Evolutionary conservation across 2,797 vertebrate genomes (phyloP).

Genomic region (Phataginus tricuspis): DNA sequence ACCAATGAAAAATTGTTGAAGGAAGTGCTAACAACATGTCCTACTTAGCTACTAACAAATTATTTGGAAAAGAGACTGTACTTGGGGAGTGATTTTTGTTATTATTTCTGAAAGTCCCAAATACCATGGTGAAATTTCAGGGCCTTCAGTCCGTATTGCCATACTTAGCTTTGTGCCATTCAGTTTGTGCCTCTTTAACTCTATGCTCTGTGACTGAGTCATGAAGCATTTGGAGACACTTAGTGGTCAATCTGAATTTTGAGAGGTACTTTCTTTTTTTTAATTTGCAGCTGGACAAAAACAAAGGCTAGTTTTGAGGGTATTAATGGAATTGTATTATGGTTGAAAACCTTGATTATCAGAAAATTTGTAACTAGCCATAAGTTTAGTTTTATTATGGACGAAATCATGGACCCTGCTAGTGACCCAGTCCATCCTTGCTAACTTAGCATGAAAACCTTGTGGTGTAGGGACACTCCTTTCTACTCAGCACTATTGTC

Average conservation of each 20-base stretch:
- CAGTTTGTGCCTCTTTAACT: not conserved
- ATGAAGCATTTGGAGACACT: not conserved
- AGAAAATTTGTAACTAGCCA: constrained; percentile 34
- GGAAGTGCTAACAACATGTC: too few relatives aligned
- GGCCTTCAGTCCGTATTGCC: not conserved
- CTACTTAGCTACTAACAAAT: not conserved
- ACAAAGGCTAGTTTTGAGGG: not conserved
- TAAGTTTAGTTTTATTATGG: constrained; percentile 5
- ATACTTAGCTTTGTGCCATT: not conserved
- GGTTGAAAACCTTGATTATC: not conserved
- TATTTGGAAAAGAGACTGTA: constrained; percentile 41
- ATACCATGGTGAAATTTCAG: not conserved
- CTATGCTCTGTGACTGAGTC: not conserved
- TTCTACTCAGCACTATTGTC: not conserved
- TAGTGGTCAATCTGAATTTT: constrained; percentile 24
- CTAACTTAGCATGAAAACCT: not conserved
- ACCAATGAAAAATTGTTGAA: constrained; percentile 26
- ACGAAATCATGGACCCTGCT: not conserved
- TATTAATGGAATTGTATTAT: constrained; percentile 41
- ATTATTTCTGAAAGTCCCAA: constrained; percentile 39
- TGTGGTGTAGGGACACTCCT: not conserved
- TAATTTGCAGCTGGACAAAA: not conserved
- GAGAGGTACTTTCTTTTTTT: not conserved
- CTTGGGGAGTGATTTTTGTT: constrained; percentile 15
- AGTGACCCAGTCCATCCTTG: not conserved